These are phyloP conservation scores for Pseudococcus longispinus DNA, from an alignment of 2,888 invertebrate genomes.

Conservation along the genomic window DNA sequence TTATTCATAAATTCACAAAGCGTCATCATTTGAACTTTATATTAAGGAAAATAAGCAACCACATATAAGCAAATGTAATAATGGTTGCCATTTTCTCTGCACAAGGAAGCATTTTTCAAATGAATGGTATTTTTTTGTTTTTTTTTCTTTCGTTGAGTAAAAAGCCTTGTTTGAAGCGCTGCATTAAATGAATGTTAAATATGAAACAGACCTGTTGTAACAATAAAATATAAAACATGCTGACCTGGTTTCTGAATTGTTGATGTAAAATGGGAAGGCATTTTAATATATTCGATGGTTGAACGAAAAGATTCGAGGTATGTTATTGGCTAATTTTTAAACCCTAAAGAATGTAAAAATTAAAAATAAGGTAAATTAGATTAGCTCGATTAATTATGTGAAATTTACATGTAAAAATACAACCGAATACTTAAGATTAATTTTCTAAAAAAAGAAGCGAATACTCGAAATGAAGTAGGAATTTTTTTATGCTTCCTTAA, in stretches of 20 bases:
- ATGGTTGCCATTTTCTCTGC: slow-evolving; percentile 15
- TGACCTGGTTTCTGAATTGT: slow-evolving; percentile 19
- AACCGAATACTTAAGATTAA: not conserved
- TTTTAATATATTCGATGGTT: not conserved
- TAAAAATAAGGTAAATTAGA: too few species aligned
- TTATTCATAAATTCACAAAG: slow-evolving; percentile 24
- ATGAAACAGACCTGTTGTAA: slow-evolving; percentile 25
- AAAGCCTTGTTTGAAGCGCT: slow-evolving; percentile 23
- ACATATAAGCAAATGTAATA: slow-evolving; percentile 40
- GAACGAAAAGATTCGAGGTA: not conserved
- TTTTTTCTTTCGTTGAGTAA: slow-evolving; percentile 13
- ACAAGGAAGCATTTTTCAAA: slow-evolving; percentile 34
- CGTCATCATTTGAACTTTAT: slow-evolving; percentile 29
- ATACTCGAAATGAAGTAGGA: not conserved
- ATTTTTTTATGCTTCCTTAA: not conserved
- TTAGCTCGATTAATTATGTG: too few species aligned
- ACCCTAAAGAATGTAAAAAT: not conserved
- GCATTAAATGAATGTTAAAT: slow-evolving; percentile 37
- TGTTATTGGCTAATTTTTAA: not conserved
- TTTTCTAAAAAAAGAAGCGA: not conserved
- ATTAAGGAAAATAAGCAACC: slow-evolving; percentile 42
- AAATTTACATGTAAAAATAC: too few species aligned
- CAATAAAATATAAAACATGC: slow-evolving; percentile 18
- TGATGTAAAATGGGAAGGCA: not conserved
- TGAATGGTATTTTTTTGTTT: slow-evolving; percentile 35